phyloP scores from a whole-genome alignment of 2,888 invertebrate genomes.

The Chouioia cunea region DNA sequence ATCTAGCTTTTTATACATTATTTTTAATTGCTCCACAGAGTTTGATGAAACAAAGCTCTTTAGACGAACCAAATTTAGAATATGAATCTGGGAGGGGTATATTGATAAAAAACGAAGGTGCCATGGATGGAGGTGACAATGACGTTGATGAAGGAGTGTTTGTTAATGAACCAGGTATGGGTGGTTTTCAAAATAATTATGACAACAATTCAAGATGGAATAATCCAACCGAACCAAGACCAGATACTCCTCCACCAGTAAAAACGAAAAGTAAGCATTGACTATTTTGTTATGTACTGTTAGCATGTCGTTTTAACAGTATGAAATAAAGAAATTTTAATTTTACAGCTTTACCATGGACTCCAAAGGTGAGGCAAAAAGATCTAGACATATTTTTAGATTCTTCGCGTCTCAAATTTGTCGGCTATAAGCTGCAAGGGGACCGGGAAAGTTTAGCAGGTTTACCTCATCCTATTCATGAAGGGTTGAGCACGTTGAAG shows the following conservation, averaged over 20 bases:
- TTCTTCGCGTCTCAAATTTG: conserved; percentile 92
- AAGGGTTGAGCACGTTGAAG: conserved; percentile 91
- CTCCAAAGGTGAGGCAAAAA: conserved; percentile 93
- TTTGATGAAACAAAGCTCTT: conserved; percentile 91
- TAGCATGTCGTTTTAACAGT: not conserved
- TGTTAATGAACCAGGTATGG: conserved; percentile 54
- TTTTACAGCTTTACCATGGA: conserved; percentile 87
- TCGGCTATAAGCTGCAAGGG: conserved; percentile 90
- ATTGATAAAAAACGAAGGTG: conserved; percentile 72
- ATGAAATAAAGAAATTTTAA: conserved; percentile 12
- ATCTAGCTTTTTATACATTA: too few relatives aligned
- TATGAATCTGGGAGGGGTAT: conserved; percentile 60
- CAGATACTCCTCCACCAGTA: conserved; percentile 68
- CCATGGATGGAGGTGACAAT: conserved; percentile 68
- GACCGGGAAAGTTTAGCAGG: conserved; percentile 93
- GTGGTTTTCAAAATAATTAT: conserved; percentile 56
- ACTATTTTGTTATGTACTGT: conserved; percentile 31
- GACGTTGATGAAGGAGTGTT: conserved; percentile 72
- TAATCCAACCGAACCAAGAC: conserved; percentile 68
- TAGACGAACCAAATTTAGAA: conserved; percentile 80
- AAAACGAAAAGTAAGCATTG: conserved; percentile 59
- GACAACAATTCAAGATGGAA: conserved; percentile 61
- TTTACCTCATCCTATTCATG: conserved; percentile 95
- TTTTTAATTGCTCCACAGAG: conserved; percentile 64
- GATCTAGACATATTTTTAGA: conserved; percentile 95